Base-by-base conservation (phyloP, 2,797 vertebrate species). In the Adelosebastes latens region DNA sequence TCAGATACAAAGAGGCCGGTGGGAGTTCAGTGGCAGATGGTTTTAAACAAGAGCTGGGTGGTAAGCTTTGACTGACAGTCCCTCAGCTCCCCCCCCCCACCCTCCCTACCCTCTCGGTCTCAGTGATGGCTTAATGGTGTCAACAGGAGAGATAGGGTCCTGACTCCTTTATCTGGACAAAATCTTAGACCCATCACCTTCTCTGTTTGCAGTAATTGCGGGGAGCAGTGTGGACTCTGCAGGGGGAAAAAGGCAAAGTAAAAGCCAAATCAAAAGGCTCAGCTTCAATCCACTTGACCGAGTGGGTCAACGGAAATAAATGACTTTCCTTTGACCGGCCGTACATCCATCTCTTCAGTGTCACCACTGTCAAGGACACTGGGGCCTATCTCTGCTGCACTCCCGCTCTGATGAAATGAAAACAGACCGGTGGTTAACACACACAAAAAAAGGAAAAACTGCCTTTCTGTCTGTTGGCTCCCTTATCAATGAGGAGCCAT, bases 261-360 rank as follows among this genome's bases (percentile, higher is more conserved):
- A 94, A 95, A 91, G 92, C 93, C 92, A 93, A 94, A 95, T 94
- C 92, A 94, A 93, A 94, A 92, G 92, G 91, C 95, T 96, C 93
- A 96, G 96, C 95, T 96, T 96, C 95, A 93, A 94, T 96, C 96
- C 96, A 96, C 93, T 97, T 97, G 96, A 96, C 96, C 91, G 94
- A 88, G 91, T 63, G 83, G 94, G 95, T 95, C 94, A 96, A 91
- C 91, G 93, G 95, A 96, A 97, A 97, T 96, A 97, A 97, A 96
- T 96, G 90, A 94, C 93, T 96, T 96, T 95, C 93, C 92, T 95
- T 94, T 92, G 93, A 95, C 94, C 84, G 90, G 86, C 89, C 86
- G 94, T 94, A 94, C 93, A 95, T 94, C 90, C 87, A 95, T 95
- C 93, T 95, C 93, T 91, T 88, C 91, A 79, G 92, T 94, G 95